Conservation (phyloP, 2,797 vertebrate genomes). For the Saxicola maurus region DNA sequence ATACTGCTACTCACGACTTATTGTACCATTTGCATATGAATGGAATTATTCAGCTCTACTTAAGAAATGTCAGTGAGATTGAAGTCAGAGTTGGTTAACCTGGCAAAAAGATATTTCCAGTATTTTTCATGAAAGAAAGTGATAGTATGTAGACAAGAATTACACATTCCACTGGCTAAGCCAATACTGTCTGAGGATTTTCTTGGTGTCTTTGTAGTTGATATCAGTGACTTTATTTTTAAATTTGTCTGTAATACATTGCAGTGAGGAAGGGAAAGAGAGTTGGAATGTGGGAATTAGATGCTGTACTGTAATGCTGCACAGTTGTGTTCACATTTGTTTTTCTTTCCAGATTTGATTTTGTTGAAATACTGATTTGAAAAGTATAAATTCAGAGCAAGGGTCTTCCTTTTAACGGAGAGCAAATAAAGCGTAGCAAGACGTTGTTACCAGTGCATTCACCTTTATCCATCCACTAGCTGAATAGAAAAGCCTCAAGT, state of each 20-base stretch:
- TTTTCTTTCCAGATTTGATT: neutral
- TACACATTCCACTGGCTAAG: neutral
- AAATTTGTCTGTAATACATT: neutral
- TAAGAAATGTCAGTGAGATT: constrained; percentile 5
- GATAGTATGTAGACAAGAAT: neutral
- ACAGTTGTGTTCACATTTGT: neutral
- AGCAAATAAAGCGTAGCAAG: neutral
- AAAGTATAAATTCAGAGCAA: neutral
- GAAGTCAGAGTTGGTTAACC: constrained; percentile 22
- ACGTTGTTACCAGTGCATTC: neutral
- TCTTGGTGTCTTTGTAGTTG: neutral
- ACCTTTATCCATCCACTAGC: neutral
- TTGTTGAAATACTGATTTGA: neutral
- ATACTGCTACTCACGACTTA: neutral
- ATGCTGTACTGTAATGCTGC: neutral
- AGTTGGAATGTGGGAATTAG: neutral
- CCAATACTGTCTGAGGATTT: neutral
- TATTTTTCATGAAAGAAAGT: constrained; percentile 2
- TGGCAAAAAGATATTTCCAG: constrained; percentile 7
- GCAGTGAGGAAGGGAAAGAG: neutral
- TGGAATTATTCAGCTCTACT: constrained; percentile 7
- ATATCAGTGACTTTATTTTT: constrained; percentile 16
- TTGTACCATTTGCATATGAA: constrained; percentile 25
- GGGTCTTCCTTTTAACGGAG: neutral
- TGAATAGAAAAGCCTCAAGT: neutral